Evolutionary conservation across 2,113 vertebrate species (phyloP).

Genomic region (Pelusios castaneus): DNA sequence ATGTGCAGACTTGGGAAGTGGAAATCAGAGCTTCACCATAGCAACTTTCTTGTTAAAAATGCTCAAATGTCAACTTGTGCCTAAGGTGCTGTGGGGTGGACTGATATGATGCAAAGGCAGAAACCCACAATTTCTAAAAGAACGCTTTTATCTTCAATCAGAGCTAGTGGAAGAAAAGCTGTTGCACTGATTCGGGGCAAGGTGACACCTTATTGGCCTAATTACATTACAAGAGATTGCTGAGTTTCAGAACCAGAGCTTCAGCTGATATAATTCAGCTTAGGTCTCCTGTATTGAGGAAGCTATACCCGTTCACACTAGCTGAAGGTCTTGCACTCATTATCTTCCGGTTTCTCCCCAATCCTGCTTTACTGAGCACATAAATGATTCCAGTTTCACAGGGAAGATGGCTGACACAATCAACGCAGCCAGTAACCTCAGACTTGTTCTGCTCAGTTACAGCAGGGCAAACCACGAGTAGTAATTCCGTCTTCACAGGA

Average conservation of each 20-base stretch:
- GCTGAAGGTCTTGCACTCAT: neutral
- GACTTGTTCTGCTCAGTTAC: neutral
- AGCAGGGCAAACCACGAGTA: neutral
- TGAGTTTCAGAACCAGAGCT: neutral
- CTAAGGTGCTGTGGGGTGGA: neutral
- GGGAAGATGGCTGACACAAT: neutral
- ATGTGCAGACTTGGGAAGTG: neutral
- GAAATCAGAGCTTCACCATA: conserved; percentile 60
- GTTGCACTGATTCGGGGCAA: neutral
- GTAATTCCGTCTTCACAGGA: neutral
- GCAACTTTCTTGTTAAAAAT: conserved; percentile 54
- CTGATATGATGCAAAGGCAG: neutral
- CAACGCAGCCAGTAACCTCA: neutral
- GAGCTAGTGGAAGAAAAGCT: conserved; percentile 2
- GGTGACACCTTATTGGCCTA: neutral
- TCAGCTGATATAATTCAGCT: neutral
- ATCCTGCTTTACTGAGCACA: neutral
- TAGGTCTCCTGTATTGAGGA: neutral
- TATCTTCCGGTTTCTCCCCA: neutral
- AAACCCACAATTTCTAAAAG: neutral
- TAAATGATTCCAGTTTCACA: neutral
- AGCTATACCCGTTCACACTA: neutral
- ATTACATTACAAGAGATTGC: neutral
- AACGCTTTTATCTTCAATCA: neutral
- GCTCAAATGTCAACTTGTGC: conserved; percentile 60